Percentiles rank a stretch among this genome's conserved stretches.
Conservation (phyloP, 2,113 vertebrate genomes). For the Callorhinus ursinus region DNA sequence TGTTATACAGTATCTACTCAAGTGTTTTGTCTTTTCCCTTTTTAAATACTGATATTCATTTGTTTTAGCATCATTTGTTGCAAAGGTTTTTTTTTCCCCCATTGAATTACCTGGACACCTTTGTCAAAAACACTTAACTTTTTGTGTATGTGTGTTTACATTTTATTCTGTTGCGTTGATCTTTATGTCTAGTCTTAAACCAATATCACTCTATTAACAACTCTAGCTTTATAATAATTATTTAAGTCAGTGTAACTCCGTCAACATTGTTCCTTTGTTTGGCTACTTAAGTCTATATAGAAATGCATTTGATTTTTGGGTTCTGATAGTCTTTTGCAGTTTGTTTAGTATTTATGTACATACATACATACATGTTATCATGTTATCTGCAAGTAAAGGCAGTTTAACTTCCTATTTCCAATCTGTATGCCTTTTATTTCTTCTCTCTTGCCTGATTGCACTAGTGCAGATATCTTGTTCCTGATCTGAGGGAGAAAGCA, state of each 20-base stretch:
- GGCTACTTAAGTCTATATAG: neutral
- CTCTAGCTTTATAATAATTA: neutral
- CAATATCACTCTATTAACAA: neutral
- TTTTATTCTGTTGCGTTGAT: neutral
- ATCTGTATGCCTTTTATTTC: neutral
- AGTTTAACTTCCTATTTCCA: neutral
- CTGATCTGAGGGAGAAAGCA: neutral
- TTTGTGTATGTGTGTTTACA: neutral
- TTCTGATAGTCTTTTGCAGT: neutral
- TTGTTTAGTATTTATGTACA: neutral
- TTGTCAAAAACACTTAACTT: neutral
- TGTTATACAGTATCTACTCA: neutral
- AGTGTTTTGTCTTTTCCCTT: neutral
- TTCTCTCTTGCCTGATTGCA: neutral
- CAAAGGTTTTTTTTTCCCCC: neutral
- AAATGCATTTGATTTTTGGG: neutral
- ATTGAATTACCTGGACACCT: neutral
- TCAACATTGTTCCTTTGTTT: neutral
- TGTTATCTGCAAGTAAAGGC: neutral
- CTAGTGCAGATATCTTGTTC: neutral
- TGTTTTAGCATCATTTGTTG: neutral
- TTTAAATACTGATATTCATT: neutral
- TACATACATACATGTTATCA: neutral
- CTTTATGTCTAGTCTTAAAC: neutral
- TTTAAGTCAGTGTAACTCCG: neutral